These are phyloP conservation scores for Patella ulyssiponensis DNA, from an alignment of 2,888 invertebrate species.

Conservation along the genomic window DNA sequence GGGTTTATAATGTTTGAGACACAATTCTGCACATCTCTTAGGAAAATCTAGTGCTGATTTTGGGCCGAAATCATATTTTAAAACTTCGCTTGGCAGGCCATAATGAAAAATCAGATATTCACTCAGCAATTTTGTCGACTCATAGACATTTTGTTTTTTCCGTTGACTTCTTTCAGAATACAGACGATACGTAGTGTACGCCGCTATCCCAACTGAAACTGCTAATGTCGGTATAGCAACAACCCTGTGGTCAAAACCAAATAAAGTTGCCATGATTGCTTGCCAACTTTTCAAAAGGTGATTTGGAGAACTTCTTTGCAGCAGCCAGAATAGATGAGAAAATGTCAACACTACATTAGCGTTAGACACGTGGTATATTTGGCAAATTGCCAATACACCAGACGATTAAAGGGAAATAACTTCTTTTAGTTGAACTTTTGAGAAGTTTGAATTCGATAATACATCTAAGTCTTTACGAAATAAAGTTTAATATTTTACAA, in stretches of 20 bases:
- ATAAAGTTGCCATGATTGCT: constrained; percentile 45
- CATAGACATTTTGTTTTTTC: constrained; percentile 57
- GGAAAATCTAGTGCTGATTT: constrained; percentile 65
- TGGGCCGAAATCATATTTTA: constrained; percentile 63
- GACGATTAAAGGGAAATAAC: no score
- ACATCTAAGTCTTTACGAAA: no score
- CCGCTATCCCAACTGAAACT: constrained; percentile 52
- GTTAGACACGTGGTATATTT: no score
- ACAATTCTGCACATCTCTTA: constrained; percentile 66
- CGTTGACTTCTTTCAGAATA: constrained; percentile 35
- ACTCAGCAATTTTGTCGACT: constrained; percentile 60
- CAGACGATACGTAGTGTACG: constrained; percentile 52
- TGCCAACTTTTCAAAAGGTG: no score
- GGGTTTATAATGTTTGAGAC: constrained; percentile 56
- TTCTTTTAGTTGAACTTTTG: no score
- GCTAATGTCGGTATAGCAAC: constrained; percentile 50
- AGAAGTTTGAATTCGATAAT: no score
- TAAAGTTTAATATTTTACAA: no score
- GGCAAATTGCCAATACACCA: no score
- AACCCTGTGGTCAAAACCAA: constrained; percentile 55
- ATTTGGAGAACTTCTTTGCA: no score
- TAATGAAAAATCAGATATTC: constrained; percentile 70
- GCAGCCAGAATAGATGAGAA: no score
- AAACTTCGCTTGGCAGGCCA: constrained; percentile 56
- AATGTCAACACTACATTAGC: no score